phyloP scores from a whole-genome alignment of 2,113 vertebrate genomes.

The Ophiodon elongatus region DNA sequence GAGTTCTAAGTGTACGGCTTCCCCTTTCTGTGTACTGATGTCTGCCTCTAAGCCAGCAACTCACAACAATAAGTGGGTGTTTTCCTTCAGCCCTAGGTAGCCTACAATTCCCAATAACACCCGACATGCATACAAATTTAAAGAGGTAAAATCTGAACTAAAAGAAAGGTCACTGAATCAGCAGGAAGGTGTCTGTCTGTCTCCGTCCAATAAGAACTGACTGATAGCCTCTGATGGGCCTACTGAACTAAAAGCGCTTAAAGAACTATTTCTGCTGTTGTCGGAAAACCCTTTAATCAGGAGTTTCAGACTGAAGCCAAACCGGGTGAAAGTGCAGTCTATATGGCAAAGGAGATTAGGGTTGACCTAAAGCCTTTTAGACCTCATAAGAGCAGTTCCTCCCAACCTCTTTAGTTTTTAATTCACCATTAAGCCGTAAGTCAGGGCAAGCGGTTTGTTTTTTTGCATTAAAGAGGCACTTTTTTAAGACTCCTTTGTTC shows the following conservation, averaged over 20 bases:
- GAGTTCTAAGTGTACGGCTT: neutral
- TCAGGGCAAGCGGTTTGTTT: neutral
- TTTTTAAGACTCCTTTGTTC: neutral
- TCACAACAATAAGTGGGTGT: neutral
- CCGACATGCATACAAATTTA: neutral
- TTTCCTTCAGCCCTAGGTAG: neutral
- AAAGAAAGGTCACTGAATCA: neutral
- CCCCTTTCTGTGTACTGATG: neutral
- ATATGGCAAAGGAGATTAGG: conserved; percentile 35
- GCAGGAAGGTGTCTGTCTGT: conserved; percentile 3
- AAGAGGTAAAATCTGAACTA: neutral
- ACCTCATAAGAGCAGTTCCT: conserved; percentile 24
- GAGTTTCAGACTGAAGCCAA: conserved; percentile 39
- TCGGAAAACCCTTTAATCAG: conserved; percentile 35
- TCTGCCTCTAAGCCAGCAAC: neutral
- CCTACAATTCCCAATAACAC: neutral
- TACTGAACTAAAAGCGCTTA: conserved; percentile 20
- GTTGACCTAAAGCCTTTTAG: conserved; percentile 51
- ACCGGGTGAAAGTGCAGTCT: conserved; percentile 19
- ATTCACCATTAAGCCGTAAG: neutral
- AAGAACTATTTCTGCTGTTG: conserved; percentile 31
- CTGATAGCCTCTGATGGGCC: neutral
- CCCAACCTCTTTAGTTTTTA: neutral
- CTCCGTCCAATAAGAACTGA: conserved; percentile 2
- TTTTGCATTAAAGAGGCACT: neutral